Evolutionary conservation across 2,888 invertebrate genomes (phyloP).

Genomic region (Neoaliturus tenellus): DNA sequence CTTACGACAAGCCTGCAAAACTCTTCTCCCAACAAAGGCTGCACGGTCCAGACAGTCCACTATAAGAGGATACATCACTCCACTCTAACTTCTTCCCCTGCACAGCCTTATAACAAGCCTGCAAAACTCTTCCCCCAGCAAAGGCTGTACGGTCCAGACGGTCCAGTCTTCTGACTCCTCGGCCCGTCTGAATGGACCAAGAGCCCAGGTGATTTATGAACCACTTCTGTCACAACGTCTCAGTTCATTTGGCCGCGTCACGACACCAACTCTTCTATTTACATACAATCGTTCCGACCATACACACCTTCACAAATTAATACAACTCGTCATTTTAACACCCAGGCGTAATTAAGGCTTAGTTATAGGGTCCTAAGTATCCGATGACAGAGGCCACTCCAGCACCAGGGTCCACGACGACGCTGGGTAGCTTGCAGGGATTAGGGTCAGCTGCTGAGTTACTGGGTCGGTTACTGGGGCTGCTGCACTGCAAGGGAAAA

Average conservation of each 20-base stretch:
- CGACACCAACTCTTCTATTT: constrained; percentile 33
- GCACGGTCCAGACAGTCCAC: no score
- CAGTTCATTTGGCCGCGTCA: constrained; percentile 39
- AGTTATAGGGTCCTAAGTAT: constrained; percentile 23
- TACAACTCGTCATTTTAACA: constrained; percentile 16
- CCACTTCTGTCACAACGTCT: constrained; percentile 12
- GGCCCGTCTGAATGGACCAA: constrained; percentile 27
- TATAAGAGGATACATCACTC: no score
- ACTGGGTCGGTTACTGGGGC: background rate
- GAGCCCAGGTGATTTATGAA: constrained; percentile 34
- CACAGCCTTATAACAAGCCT: background rate
- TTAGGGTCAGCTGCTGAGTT: background rate
- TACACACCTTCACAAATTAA: constrained; percentile 46
- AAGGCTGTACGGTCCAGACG: background rate
- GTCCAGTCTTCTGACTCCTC: background rate
- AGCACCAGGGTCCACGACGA: background rate
- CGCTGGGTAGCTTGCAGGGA: background rate
- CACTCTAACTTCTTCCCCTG: background rate
- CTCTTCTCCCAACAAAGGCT: no score
- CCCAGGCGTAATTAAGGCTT: constrained; percentile 6
- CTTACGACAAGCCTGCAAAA: no score
- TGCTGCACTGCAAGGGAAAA: background rate
- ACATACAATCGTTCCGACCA: constrained; percentile 41
- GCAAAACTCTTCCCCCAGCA: no score
- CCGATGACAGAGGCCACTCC: background rate